phyloP scores from a whole-genome alignment of 2,888 invertebrate genomes.

The Drosophila putrida region DNA sequence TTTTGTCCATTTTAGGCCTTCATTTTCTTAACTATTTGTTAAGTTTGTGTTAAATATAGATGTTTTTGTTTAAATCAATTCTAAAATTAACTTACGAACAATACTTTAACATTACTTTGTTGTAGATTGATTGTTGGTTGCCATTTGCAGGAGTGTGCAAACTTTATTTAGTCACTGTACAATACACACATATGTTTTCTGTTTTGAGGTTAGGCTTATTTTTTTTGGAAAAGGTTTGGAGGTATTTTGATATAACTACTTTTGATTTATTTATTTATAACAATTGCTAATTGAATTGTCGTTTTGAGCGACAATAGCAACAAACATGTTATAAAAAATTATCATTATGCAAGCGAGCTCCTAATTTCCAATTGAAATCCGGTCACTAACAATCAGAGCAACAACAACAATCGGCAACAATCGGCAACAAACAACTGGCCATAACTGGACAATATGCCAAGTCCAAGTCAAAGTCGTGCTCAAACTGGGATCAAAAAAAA shows the following conservation, averaged over 20 bases:
- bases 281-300: constrained; percentile 42
- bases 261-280: neutral
- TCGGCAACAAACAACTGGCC: constrained; percentile 20
- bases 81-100: no score
- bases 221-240: no score
- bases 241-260: no score
- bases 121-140: no score
- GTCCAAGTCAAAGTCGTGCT: constrained; percentile 48
- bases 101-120: no score
- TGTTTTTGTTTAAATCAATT: no score
- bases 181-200: neutral
- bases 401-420: constrained; percentile 5
- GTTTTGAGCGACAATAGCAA: constrained; percentile 12
- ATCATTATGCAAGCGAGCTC: constrained; percentile 51
- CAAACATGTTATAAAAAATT: constrained; percentile 4
- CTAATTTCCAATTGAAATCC: constrained; percentile 66
- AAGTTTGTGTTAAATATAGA: no score
- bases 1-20: no score
- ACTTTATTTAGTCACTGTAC: no score
- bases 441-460: constrained; percentile 53
- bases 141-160: no score
- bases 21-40: no score
- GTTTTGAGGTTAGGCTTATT: constrained; percentile 9
- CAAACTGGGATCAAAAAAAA: constrained; percentile 26
- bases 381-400: constrained; percentile 34